Percentiles rank a stretch among this genome's conserved stretches.
Conservation (phyloP, 2,113 vertebrate genomes). For the Gymnogyps californianus region DNA sequence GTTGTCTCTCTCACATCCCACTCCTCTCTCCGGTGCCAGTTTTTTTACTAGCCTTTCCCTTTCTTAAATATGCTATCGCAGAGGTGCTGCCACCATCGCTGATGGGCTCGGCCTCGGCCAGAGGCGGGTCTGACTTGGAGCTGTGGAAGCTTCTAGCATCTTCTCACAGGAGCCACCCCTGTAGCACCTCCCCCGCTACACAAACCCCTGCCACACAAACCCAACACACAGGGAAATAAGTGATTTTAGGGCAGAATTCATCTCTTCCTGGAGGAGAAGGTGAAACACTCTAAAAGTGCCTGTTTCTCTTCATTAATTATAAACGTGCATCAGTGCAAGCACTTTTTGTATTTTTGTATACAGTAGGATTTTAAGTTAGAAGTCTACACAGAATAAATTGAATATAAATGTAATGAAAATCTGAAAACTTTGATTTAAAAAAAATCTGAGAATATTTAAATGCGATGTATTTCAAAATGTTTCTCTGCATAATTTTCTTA, state of each 20-base stretch:
- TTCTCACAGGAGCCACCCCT: no score
- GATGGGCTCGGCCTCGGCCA: no score
- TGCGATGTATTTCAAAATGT: not conserved
- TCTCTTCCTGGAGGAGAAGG: not conserved
- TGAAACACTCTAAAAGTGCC: not conserved
- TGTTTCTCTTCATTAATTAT: not conserved
- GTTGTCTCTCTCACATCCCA: no score
- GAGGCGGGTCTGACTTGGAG: no score
- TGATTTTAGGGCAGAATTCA: not conserved
- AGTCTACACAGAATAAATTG: not conserved
- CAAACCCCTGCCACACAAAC: no score
- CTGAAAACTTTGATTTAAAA: not conserved
- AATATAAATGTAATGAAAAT: not conserved
- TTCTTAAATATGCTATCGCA: no score
- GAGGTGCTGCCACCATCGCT: no score
- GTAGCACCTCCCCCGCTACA: no score
- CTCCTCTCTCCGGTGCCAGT: no score
- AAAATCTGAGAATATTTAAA: not conserved
- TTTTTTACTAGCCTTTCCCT: no score
- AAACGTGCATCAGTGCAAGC: not conserved
- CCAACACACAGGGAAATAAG: no score
- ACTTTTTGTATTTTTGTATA: not conserved
- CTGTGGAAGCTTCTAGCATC: no score
- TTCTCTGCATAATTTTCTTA: not conserved
- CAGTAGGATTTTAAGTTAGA: not conserved